These are phyloP conservation scores for Gambusia holbrooki DNA, from an alignment of 2,113 vertebrate species.

Conservation along the genomic window DNA sequence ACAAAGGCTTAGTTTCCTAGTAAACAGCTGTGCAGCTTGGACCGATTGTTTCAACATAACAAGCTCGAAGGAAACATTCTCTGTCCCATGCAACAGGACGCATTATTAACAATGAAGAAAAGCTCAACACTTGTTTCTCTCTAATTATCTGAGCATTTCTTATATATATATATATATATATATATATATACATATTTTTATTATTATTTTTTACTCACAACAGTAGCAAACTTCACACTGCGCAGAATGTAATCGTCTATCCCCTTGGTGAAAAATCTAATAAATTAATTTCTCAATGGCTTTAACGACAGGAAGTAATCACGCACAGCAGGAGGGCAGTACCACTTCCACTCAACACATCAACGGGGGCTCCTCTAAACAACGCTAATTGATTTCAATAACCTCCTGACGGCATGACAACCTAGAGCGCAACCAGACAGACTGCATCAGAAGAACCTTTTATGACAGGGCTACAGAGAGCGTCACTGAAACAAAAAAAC, in stretches of 20 bases:
- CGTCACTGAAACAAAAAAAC: conserved; percentile 21
- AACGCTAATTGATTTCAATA: conserved; percentile 50
- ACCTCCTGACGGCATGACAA: conserved; percentile 31
- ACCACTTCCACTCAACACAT: conserved; percentile 34
- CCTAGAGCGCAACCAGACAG: conserved; percentile 16
- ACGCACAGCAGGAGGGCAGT: conserved; percentile 40
- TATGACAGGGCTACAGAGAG: conserved; percentile 48
- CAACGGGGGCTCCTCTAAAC: conserved; percentile 39
- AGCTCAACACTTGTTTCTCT: conserved; percentile 12
- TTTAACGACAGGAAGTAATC: conserved; percentile 49
- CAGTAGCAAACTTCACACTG: neutral
- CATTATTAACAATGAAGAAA: conserved; percentile 52
- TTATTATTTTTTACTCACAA: neutral
- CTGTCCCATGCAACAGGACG: conserved; percentile 11
- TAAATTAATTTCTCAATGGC: conserved; percentile 47
- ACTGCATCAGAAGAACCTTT: conserved; percentile 11
- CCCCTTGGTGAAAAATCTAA: conserved; percentile 9
- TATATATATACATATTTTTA: no score
- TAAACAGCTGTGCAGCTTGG: conserved; percentile 49
- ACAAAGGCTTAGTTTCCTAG: conserved; percentile 20
- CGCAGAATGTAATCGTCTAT: conserved; percentile 14
- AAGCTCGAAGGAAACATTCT: conserved; percentile 32
- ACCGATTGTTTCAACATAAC: conserved; percentile 26
- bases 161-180: neutral
- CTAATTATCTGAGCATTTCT: conserved; percentile 13